These are phyloP conservation scores for Halocynthia roretzi DNA, from an alignment of 23 tunicate species.

Conservation along the genomic window DNA sequence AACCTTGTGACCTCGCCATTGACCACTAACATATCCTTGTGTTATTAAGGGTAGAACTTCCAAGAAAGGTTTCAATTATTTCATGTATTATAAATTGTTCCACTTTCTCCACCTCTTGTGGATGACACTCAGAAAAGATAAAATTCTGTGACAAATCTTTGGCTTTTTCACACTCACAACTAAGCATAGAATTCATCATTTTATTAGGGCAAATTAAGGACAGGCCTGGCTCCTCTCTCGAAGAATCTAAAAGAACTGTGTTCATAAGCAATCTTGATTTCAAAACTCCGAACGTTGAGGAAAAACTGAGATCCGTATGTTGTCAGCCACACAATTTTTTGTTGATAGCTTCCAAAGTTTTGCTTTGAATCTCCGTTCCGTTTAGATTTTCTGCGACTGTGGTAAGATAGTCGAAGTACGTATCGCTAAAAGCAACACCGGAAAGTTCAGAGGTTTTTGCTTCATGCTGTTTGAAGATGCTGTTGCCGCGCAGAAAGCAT, in stretches of 20 bases:
- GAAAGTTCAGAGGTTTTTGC: constrained; percentile 72
- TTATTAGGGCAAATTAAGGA: too few relatives aligned
- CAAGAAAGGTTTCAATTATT: too few relatives aligned
- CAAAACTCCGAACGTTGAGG: constrained; percentile 49
- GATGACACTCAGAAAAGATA: too few relatives aligned
- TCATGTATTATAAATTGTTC: too few relatives aligned
- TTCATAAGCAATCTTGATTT: constrained; percentile 79
- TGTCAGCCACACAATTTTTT: background rate
- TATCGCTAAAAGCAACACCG: constrained; percentile 51
- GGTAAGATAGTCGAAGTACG: constrained; percentile 52
- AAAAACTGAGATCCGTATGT: constrained; percentile 41
- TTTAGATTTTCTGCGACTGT: constrained; percentile 62
- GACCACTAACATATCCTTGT: too few relatives aligned
- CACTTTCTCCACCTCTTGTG: too few relatives aligned
- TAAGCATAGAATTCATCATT: too few relatives aligned
- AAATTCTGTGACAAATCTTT: too few relatives aligned
- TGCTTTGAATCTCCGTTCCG: background rate
- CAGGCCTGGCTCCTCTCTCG: background rate
- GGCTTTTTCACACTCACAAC: too few relatives aligned
- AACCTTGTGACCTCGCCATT: too few relatives aligned
- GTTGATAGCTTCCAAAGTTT: background rate
- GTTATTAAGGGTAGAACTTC: too few relatives aligned
- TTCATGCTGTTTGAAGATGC: constrained; percentile 47
- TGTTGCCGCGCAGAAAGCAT: constrained; percentile 45
- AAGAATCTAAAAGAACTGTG: constrained; percentile 42